Evolutionary conservation across 2,888 invertebrate species (phyloP), one percentile per base, ranked within the genome.

Genomic region (Timema cristinae): DNA sequence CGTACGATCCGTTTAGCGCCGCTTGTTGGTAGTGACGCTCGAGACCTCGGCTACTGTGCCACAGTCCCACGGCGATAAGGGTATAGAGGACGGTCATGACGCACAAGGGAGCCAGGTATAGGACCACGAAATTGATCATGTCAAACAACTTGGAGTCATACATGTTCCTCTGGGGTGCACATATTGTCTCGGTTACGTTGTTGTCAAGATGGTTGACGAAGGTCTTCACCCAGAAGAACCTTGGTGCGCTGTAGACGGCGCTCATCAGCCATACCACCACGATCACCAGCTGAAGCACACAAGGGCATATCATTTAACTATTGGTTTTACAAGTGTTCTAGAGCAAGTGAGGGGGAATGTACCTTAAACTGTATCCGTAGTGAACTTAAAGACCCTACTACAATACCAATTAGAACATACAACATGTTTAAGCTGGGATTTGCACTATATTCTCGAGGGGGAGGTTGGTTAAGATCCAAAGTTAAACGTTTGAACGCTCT

Each of bases 181-280:
- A 93, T 74, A 93, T 89, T 0, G 89, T 88, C 79, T 91, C 91
- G 76, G 84, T 84, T 75, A 83, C 83, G 1, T 87, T 89, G 67
- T 86, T 85, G 47, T 84, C 84, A 11, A 89, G 83, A 66, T 85
- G 82, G 76, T 88, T 88, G 16, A 87, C 87, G 69, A 92, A 88
- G 0, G 92, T 92, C 79, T 91, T 90, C 76, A 92, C 92, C 85
- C 92, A 93, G 76, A 93, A 87, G 80, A 95, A 91, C 79, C 93
- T 91, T 0, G 94, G 95, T 5, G 90, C 89, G 75, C 93, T 93
- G 83, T 94, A 94, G 0, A 90, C 84, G 0, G 92, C 93, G 75
- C 94, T 92, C 16, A 91, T 86, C 70, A 93, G 85, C 95, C 95
- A 95, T 77, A 94, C 92, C 69, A 92, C 91, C 79, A 91, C 80